These are phyloP conservation scores for Chloropsis cyanopogon DNA, from an alignment of 2,113 vertebrate genomes.

Conservation along the genomic window DNA sequence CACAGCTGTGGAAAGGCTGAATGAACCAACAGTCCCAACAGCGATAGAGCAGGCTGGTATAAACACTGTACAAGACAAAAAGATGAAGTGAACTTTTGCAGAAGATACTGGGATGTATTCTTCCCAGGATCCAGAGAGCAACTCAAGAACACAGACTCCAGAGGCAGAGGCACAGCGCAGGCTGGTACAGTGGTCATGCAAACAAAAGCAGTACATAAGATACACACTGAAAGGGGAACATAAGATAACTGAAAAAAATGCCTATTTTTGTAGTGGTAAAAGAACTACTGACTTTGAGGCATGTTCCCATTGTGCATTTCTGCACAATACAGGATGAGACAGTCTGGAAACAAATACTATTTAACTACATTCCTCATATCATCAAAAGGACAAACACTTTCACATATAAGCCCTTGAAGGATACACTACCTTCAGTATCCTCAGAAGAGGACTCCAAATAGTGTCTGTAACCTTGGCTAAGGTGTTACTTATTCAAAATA, in stretches of 20 bases:
- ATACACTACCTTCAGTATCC: neutral
- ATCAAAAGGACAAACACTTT: neutral
- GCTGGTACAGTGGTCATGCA: neutral
- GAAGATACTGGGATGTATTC: neutral
- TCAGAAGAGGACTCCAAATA: neutral
- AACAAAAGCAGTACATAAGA: neutral
- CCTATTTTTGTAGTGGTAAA: neutral
- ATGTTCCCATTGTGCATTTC: neutral
- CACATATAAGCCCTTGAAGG: neutral
- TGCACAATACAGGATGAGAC: neutral
- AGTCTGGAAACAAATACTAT: neutral
- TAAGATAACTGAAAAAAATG: neutral
- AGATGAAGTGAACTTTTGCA: neutral
- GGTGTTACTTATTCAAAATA: neutral
- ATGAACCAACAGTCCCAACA: neutral
- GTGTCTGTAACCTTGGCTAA: neutral
- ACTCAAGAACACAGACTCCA: neutral
- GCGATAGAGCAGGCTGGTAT: neutral
- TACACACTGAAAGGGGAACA: neutral
- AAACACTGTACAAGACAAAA: neutral
- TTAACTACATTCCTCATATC: neutral
- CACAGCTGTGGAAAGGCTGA: neutral
- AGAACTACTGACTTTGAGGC: neutral
- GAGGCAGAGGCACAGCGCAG: neutral
- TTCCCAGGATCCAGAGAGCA: neutral